Evolutionary conservation across 2,113 vertebrate species (phyloP), one percentile per base, ranked within the genome.

Genomic region (Daphoenositta chrysoptera): DNA sequence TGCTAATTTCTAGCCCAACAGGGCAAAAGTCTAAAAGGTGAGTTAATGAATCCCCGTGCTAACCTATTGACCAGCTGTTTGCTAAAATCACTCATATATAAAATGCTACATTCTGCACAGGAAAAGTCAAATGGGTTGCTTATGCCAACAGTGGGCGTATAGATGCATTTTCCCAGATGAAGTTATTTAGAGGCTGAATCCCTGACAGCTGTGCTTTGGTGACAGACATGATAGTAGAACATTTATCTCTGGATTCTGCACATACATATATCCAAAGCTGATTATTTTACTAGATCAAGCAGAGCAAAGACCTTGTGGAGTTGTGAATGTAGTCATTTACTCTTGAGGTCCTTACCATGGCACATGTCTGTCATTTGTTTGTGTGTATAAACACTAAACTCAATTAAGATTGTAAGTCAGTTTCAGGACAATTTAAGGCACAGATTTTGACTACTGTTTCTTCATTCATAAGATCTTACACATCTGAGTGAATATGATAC

Each of bases 171-270:
- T 95, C 90, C 68, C 15, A 63, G 31, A 90, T 83, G 24, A 45
- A 51, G 17, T 56, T 86, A 75, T 77, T 94, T 83, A 60, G 57
- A 79, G 42, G 39, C 53, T 71, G 87, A 85, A 66, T 91, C 61
- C 40, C 20, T 73, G 35, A 83, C 81, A 77, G 44, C 77, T 96
- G 88, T 92, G 71, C 37, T 27, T 35, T 77, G 37, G 33, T 91
- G 66, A 84, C 45, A 88, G 40, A 60, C 71, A 45, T 82, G 33
- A 70, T 83, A 24, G 24, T 79, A 79, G 79, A 90, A 15, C 58
- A 81, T 96, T 96, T 94, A 48, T n/a, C 69, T 87, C 64, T 95
- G 96, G 76, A 73, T 57, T 91, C 83, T 53, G 72, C 15, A 33
- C 8, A 86, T 85, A 31, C 60, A 84, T 53, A 87, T 91, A 87